Evolutionary conservation across 2,888 invertebrate genomes (phyloP).

Genomic region (Xylota sylvarum): DNA sequence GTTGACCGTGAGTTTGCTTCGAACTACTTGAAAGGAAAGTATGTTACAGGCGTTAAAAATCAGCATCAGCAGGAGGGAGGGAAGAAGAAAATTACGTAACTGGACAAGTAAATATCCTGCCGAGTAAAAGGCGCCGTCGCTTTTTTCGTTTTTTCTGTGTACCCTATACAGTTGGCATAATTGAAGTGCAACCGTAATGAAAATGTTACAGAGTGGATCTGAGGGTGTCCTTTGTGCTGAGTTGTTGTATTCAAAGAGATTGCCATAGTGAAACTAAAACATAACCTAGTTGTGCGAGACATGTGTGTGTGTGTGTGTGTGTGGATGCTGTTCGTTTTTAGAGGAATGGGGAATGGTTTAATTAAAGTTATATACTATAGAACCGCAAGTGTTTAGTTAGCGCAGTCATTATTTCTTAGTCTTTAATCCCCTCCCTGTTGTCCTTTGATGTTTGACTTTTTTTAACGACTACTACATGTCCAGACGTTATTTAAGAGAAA

Average conservation of each 20-base stretch:
- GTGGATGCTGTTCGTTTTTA: background rate
- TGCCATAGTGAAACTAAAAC: constrained; percentile 34
- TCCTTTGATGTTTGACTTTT: background rate
- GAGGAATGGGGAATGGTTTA: constrained; percentile 9
- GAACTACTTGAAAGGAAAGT: background rate
- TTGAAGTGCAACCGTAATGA: constrained; percentile 35
- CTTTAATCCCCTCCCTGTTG: background rate
- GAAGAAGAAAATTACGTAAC: constrained; percentile 20
- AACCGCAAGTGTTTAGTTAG: constrained; percentile 10
- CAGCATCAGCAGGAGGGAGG: constrained; percentile 26
- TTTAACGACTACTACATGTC: background rate
- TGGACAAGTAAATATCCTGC: constrained; percentile 45
- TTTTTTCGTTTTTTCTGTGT: background rate
- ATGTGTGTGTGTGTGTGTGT: background rate
- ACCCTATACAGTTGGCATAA: constrained; percentile 29
- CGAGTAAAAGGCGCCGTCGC: constrained; percentile 29
- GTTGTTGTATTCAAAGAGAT: constrained; percentile 21
- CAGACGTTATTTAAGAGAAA: background rate
- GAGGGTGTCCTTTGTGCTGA: constrained; percentile 48
- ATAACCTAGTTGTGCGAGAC: constrained; percentile 10
- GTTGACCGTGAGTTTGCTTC: constrained; percentile 3
- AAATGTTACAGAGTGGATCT: constrained; percentile 16
- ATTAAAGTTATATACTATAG: constrained; percentile 16
- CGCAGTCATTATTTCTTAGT: background rate
- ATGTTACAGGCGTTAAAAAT: constrained; percentile 41